Conservation (phyloP, 2,888 invertebrate species). For the Euzophera pinguis region DNA sequence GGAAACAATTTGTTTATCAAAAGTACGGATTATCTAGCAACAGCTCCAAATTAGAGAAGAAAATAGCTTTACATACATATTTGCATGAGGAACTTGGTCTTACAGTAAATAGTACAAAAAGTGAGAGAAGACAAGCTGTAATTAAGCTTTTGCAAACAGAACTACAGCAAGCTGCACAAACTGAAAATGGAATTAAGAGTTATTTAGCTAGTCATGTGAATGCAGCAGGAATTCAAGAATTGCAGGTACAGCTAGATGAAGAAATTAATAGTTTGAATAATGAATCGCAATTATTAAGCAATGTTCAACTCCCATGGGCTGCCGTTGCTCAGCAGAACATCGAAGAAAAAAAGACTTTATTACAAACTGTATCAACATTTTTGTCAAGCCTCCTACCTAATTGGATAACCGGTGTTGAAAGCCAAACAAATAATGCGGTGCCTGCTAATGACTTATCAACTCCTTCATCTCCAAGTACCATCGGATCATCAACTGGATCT, state of each 20-base stretch:
- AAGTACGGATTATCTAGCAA: slow-evolving; percentile 51
- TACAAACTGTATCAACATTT: slow-evolving; percentile 50
- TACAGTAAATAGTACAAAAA: slow-evolving; percentile 53
- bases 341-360: slow-evolving; percentile 51
- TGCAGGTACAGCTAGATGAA: slow-evolving; percentile 46
- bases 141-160: slow-evolving; percentile 50
- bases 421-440: not conserved
- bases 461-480: not conserved
- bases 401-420: slow-evolving; percentile 39
- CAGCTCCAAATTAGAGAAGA: slow-evolving; percentile 52
- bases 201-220: slow-evolving; percentile 52
- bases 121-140: slow-evolving; percentile 59
- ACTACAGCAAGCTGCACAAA: slow-evolving; percentile 30
- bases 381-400: slow-evolving; percentile 52
- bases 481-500: not conserved
- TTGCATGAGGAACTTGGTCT: slow-evolving; percentile 56
- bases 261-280: slow-evolving; percentile 61
- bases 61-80: slow-evolving; percentile 49
- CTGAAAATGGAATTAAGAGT: slow-evolving; percentile 43
- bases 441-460: not conserved
- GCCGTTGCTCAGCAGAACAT: slow-evolving; percentile 43
- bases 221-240: slow-evolving; percentile 46
- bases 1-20: slow-evolving; percentile 56
- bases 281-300: slow-evolving; percentile 49
- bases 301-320: slow-evolving; percentile 49